Evolutionary conservation across 2,797 vertebrate genomes (phyloP).

Genomic region (Sciaenops ocellatus): DNA sequence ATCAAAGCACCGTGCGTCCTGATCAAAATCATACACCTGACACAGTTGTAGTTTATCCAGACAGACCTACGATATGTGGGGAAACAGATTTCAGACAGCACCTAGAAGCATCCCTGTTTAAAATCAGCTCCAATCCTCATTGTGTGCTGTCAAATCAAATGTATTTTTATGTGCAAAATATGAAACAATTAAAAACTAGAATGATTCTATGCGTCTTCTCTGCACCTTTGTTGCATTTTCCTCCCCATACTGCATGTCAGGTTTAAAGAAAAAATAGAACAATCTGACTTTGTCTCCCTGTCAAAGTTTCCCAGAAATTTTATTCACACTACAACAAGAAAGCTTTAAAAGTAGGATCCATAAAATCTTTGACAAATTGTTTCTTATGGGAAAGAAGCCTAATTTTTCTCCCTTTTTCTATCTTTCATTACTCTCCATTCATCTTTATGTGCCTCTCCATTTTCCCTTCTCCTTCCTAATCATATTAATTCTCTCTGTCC

Average conservation of each 20-base stretch:
- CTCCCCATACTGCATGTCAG: conserved; percentile 5
- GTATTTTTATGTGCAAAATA: conserved; percentile 22
- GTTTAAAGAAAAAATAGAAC: conserved; percentile 17
- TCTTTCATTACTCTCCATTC: conserved; percentile 56
- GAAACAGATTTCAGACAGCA: conserved; percentile 59
- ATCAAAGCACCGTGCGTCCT: conserved; percentile 73
- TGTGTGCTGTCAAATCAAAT: conserved; percentile 43
- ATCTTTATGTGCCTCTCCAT: conserved; percentile 60
- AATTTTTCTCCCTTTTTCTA: conserved; percentile 41
- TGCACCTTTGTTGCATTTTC: conserved; percentile 7
- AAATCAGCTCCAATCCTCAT: conserved; percentile 28
- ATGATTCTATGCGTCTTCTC: background rate
- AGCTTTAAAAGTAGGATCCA: conserved; percentile 47
- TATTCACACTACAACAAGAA: conserved; percentile 21
- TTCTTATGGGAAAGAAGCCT: conserved; percentile 38
- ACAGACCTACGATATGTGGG: conserved; percentile 59
- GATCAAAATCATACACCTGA: conserved; percentile 77
- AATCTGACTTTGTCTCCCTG: conserved; percentile 16
- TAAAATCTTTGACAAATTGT: conserved; percentile 42
- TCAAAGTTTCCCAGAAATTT: conserved; percentile 38
- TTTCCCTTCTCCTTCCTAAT: conserved; percentile 65
- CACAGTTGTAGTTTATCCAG: conserved; percentile 69
- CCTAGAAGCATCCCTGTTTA: conserved; percentile 40
- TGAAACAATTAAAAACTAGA: conserved; percentile 37
- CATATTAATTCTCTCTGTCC: conserved; percentile 69